Conservation (phyloP, 2,113 vertebrate genomes). For the Poecile atricapillus region DNA sequence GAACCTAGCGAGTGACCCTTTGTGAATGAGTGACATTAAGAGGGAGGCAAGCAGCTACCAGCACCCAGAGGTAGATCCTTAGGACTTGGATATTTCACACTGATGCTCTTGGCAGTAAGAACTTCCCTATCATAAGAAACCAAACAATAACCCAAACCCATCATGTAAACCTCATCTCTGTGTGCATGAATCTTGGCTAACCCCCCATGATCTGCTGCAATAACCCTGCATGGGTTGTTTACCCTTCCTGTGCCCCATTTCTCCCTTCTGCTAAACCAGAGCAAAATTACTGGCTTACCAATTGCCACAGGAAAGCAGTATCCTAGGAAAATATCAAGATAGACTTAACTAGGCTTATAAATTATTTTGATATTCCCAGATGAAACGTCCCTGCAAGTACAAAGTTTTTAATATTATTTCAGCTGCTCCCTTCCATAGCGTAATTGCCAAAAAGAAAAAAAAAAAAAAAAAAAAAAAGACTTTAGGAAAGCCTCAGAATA, state of each 20-base stretch:
- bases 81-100: not conserved
- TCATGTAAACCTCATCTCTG: not conserved
- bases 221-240: not conserved
- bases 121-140: not conserved
- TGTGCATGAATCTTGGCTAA: not conserved
- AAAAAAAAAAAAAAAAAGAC: not conserved
- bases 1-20: rapidly evolving
- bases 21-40: not conserved
- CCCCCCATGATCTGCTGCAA: rapidly evolving
- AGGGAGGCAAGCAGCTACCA: not conserved
- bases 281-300: not conserved
- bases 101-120: not conserved
- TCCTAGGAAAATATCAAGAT: conserved; percentile 3
- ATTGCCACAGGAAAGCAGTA: not conserved
- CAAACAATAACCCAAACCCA: not conserved
- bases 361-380: conserved; percentile 36
- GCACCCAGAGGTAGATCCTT: not conserved
- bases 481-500: conserved; percentile 30
- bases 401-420: conserved; percentile 48
- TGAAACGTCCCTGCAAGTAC: conserved; percentile 2
- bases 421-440: not conserved
- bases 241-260: not conserved
- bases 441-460: not conserved
- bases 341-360: conserved; percentile 22
- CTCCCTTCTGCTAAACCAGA: not conserved